phyloP scores from a whole-genome alignment of 2,113 vertebrate species.

The Indicator maculatus region DNA sequence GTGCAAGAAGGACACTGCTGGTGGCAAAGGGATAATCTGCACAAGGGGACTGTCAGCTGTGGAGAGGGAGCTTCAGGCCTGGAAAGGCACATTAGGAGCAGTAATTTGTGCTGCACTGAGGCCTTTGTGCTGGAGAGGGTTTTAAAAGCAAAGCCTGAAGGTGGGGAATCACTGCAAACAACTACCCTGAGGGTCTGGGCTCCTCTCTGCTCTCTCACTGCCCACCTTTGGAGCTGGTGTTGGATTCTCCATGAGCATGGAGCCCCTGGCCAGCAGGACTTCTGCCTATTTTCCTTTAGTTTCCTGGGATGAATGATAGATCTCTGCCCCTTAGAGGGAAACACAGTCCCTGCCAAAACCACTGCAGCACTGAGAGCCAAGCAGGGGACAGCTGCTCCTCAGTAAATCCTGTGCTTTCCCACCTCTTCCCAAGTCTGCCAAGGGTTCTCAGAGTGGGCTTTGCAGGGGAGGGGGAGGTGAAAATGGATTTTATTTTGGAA shows the following conservation, averaged over 20 bases:
- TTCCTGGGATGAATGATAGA: neutral
- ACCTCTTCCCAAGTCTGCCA: neutral
- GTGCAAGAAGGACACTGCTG: neutral
- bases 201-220: neutral
- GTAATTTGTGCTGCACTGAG: neutral
- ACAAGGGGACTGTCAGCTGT: neutral
- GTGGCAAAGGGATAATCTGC: neutral
- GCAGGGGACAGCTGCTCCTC: neutral
- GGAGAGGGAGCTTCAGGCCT: neutral
- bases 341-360: neutral
- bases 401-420: neutral
- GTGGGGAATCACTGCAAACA: neutral
- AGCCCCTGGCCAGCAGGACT: neutral
- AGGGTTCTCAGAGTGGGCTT: neutral
- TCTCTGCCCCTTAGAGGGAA: neutral
- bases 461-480: neutral
- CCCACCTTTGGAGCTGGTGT: neutral
- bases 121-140: neutral
- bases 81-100: neutral
- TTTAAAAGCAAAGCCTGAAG: neutral
- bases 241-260: neutral
- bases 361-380: neutral
- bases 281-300: neutral
- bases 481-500: conserved; percentile 17
- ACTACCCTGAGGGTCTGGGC: neutral